phyloP scores from a whole-genome alignment of 2,888 invertebrate genomes.

The Ischnus inquisitorius region DNA sequence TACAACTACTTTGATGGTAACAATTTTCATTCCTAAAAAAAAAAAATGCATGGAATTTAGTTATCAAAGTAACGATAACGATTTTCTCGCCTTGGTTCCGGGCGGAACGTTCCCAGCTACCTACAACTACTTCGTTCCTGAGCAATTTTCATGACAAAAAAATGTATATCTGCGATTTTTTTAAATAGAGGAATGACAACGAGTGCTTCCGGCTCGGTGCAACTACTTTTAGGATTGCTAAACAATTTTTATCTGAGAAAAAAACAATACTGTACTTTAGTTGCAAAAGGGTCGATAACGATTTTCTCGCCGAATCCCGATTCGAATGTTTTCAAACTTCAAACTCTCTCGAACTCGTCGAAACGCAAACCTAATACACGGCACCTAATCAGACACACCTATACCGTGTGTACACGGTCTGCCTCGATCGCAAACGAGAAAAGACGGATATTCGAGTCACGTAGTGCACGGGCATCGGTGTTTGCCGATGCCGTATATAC shows the following conservation, averaged over 20 bases:
- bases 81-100: too few species aligned
- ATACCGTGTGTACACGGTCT: slow-evolving; percentile 29
- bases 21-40: neutral
- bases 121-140: too few species aligned
- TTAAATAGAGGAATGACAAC: too few species aligned
- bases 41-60: neutral
- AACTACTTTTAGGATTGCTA: too few species aligned
- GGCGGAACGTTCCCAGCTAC: too few species aligned
- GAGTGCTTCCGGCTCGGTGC: too few species aligned
- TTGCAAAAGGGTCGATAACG: neutral
- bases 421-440: slow-evolving; percentile 24
- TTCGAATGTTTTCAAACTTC: neutral
- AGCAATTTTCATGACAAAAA: too few species aligned
- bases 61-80: too few species aligned
- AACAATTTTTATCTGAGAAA: neutral
- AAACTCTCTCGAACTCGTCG: slow-evolving; percentile 26
- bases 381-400: slow-evolving; percentile 46
- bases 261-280: neutral
- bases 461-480: slow-evolving; percentile 51
- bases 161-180: too few species aligned
- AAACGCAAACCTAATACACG: neutral
- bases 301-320: slow-evolving; percentile 5
- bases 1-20: neutral
- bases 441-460: slow-evolving; percentile 52
- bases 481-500: slow-evolving; percentile 41